Conservation (phyloP, 2,888 invertebrate species). For the Synergus laeviventris region DNA sequence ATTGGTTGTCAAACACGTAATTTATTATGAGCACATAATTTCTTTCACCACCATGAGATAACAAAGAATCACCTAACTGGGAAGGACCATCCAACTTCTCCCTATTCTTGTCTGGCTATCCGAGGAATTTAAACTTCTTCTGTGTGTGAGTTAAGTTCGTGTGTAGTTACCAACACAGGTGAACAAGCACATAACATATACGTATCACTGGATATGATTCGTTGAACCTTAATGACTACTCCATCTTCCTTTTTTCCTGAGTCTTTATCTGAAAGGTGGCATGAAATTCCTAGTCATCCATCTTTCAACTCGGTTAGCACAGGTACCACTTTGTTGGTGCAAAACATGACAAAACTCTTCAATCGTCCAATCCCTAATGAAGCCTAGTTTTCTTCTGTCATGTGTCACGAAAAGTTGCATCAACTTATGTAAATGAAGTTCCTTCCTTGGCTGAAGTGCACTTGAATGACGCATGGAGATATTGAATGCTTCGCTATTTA, state of each 20-base stretch:
- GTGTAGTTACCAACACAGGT: neutral
- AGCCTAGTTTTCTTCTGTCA: slow-evolving; percentile 33
- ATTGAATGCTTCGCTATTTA: neutral
- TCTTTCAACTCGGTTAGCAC: slow-evolving; percentile 16
- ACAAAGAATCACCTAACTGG: slow-evolving; percentile 24
- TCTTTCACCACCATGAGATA: slow-evolving; percentile 27
- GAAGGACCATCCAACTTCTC: slow-evolving; percentile 41
- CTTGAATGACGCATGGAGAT: slow-evolving; percentile 15
- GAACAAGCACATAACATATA: neutral
- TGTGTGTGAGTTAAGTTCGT: slow-evolving; percentile 4
- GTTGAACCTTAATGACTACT: slow-evolving; percentile 29
- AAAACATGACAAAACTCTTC: slow-evolving; percentile 33
- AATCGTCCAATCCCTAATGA: slow-evolving; percentile 32
- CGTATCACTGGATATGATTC: slow-evolving; percentile 4
- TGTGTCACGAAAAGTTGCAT: slow-evolving; percentile 20
- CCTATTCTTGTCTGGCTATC: slow-evolving; percentile 61
- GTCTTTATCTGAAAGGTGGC: slow-evolving; percentile 4
- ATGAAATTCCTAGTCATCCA: slow-evolving; percentile 31
- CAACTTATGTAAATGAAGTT: slow-evolving; percentile 31
- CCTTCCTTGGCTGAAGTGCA: neutral
- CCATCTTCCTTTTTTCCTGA: slow-evolving; percentile 7
- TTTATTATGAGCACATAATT: slow-evolving; percentile 25
- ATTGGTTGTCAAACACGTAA: slow-evolving; percentile 15
- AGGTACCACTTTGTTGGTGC: slow-evolving; percentile 35
- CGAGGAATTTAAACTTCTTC: slow-evolving; percentile 53